Evolutionary conservation across 2,113 vertebrate genomes (phyloP).

Genomic region (Pandion haliaetus): DNA sequence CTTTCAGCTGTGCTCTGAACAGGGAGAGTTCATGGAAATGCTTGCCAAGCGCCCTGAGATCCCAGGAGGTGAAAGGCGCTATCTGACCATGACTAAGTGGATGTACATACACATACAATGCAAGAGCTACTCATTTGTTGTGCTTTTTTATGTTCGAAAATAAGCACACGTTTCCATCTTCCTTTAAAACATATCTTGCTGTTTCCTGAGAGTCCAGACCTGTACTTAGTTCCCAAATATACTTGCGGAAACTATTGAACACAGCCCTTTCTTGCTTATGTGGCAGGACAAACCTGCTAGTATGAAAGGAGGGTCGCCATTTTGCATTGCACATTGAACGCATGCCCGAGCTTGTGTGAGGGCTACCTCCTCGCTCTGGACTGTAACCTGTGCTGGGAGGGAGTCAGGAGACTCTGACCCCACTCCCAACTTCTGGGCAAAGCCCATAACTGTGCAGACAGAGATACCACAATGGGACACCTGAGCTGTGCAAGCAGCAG

Average conservation of each 20-base stretch:
- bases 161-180: neutral
- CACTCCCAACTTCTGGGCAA: neutral
- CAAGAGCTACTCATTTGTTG: neutral
- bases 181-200: neutral
- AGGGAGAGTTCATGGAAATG: neutral
- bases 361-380: neutral
- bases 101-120: neutral
- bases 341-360: neutral
- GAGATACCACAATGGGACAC: neutral
- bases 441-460: accelerated
- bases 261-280: neutral
- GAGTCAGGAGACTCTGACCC: neutral
- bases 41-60: neutral
- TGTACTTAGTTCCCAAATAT: neutral
- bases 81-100: neutral
- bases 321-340: neutral
- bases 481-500: neutral
- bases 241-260: accelerated
- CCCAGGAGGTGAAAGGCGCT: neutral
- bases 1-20: neutral
- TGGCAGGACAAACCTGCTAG: neutral
- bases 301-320: neutral
- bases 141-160: neutral
- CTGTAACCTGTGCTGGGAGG: neutral
- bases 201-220: neutral